Percentiles rank a stretch among this genome's conserved stretches.
phyloP scores from a whole-genome alignment of 2,797 vertebrate species.

The Neopelma chrysocephalum region DNA sequence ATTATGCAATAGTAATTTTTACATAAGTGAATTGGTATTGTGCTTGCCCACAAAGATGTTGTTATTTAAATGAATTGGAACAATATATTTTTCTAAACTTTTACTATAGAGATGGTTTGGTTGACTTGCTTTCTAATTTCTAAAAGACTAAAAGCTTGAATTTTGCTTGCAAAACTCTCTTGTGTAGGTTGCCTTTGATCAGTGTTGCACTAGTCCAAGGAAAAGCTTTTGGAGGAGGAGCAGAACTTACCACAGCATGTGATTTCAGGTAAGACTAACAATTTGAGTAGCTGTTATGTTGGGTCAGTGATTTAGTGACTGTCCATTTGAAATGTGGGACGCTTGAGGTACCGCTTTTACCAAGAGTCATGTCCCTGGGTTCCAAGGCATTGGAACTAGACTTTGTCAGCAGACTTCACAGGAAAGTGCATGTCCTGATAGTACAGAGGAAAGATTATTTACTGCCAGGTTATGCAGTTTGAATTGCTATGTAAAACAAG shows the following conservation, averaged over 20 bases:
- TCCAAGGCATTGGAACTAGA: neutral
- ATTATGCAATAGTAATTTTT: neutral
- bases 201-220: slow-evolving; percentile 93
- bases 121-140: neutral
- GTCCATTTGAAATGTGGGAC: neutral
- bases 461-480: neutral
- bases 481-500: neutral
- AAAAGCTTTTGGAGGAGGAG: slow-evolving; percentile 90
- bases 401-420: neutral
- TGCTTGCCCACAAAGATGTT: neutral
- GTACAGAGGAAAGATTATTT: neutral
- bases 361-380: neutral
- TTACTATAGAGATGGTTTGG: neutral
- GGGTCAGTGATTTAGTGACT: neutral
- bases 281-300: neutral
- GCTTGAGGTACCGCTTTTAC: neutral
- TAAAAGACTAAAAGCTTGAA: neutral
- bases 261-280: slow-evolving; percentile 89
- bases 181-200: slow-evolving; percentile 89
- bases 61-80: neutral
- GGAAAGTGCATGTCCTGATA: neutral
- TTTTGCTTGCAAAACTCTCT: neutral
- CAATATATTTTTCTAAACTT: neutral
- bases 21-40: neutral
- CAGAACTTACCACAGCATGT: slow-evolving; percentile 92